A percentile compares a stretch with the other conserved stretches of the same genome.
Evolutionary conservation across 1,140 invertebrate genomes (phyloP).

Genomic region (Drosophila aff.): DNA sequence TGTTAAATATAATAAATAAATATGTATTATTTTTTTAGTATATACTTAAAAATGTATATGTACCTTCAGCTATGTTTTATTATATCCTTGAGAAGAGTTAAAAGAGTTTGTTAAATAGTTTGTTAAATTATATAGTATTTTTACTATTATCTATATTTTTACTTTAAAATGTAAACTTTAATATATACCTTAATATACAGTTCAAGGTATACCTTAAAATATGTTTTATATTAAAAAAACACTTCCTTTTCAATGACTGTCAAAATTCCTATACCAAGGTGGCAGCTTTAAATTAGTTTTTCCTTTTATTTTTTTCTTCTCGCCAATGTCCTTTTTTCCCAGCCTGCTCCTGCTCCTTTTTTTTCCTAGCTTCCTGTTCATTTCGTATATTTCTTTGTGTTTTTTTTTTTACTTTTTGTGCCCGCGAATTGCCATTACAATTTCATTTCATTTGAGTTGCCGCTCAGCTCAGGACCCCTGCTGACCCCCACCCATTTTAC

Average conservation of each 20-base stretch:
- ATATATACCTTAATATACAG: neutral
- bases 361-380: neutral
- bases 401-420: constrained; percentile 10
- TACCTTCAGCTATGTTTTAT: neutral
- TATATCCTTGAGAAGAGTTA: no score
- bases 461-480: constrained; percentile 20
- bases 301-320: neutral
- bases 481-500: constrained; percentile 11
- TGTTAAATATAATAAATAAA: no score
- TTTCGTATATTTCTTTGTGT: neutral
- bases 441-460: constrained; percentile 45
- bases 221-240: neutral
- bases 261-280: neutral
- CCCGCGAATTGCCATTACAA: constrained; percentile 45
- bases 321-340: neutral
- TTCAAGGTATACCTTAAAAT: neutral
- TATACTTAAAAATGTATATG: neutral
- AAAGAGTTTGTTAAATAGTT: no score
- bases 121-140: no score
- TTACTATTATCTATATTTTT: no score
- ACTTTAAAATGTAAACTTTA: neutral
- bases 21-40: no score
- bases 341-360: neutral
- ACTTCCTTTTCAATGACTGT: neutral
- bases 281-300: constrained; percentile 20